Conservation (phyloP, 2,888 invertebrate genomes). For the Agelastica alni region DNA sequence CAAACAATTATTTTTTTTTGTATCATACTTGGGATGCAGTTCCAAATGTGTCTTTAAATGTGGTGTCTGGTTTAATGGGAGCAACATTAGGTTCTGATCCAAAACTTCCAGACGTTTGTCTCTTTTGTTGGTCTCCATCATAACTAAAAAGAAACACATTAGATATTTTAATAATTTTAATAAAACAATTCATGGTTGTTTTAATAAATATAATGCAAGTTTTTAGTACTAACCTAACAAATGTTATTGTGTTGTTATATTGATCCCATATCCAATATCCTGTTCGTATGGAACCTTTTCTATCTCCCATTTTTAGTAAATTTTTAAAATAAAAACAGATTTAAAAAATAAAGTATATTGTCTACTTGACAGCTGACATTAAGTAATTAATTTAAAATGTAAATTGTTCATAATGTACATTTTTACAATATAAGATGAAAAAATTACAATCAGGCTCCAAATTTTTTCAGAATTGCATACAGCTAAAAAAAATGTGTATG, state of each 20-base stretch:
- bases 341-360: conserved; percentile 13
- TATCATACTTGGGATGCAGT: conserved; percentile 27
- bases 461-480: conserved; percentile 42
- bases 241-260: conserved; percentile 30
- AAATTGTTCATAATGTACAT: conserved; percentile 31
- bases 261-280: conserved; percentile 58
- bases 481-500: conserved; percentile 33
- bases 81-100: background rate
- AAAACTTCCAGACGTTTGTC: background rate
- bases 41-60: conserved; percentile 31
- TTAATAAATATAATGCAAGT: too few species aligned
- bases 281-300: conserved; percentile 32
- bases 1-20: too few species aligned
- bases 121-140: background rate
- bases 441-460: conserved; percentile 45
- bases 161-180: too few species aligned
- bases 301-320: conserved; percentile 10
- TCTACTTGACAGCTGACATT: conserved; percentile 14
- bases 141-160: conserved; percentile 9
- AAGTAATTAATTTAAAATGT: conserved; percentile 7
- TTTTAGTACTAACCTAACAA: conserved; percentile 39
- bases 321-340: conserved; percentile 5
- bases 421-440: conserved; percentile 40
- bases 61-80: conserved; percentile 22
- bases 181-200: too few species aligned